Base-by-base conservation (phyloP, 2,113 vertebrate genomes). In the Synodontis membranacea region DNA sequence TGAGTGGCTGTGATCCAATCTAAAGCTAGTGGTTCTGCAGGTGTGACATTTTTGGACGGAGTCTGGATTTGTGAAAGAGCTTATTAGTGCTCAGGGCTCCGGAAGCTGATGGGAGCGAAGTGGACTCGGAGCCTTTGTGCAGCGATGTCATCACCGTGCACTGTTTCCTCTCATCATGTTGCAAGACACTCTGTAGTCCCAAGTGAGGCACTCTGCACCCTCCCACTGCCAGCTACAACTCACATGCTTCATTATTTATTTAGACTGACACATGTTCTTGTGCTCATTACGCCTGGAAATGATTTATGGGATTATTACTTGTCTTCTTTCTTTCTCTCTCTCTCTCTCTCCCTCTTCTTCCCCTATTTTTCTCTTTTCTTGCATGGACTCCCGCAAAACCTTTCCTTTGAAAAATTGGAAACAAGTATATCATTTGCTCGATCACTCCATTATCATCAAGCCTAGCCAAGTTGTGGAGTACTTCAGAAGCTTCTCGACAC, bases 251-350 rank as follows among this genome's bases (percentile, higher is more conserved):
- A 93, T 94, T 94, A 93, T 92, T 91, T 90, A 94, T 95, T 92
- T 93, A 90, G 83, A 76, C 90, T 91, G 91, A 91, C 90, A 93
- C 94, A 91, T 93, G 93, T 93, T 91, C 88, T 92, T 90, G 52
- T 90, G 88, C 85, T 89, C 87, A 89, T 93, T 91, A 94, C 92
- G 90, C 92, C 91, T 84, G 87, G 89, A 92, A 94, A 95, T 94
- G 93, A 95, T 95, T 93, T 91, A 95, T 78, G 28, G 46, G 52
- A 50, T 78, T 78, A 78, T 31, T 91, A 89, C 91, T 80, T 93
- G 90, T 48, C 60, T 14, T 54, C 80, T 25, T 10, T 34, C 48
- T 37, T 14, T 48, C 28, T 64, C 7, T 82, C 42, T 34, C 5
- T 31, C 15, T 48, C 39, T 60, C 39, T 31, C 31, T 60, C 14